Evolutionary conservation across 2,113 vertebrate genomes (phyloP), one percentile per base, ranked within the genome.

Genomic region (Cyprinodon brontotheroides): DNA sequence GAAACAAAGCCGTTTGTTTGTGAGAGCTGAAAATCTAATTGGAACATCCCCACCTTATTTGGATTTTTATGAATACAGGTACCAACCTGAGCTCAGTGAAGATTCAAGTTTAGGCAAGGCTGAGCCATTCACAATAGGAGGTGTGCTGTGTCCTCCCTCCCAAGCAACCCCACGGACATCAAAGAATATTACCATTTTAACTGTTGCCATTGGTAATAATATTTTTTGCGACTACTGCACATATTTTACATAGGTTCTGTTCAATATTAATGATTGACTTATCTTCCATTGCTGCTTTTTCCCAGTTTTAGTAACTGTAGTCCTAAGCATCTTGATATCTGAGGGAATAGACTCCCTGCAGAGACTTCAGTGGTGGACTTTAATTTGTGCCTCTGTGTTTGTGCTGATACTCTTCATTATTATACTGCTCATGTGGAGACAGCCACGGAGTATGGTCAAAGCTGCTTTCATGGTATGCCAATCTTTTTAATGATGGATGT

Each of bases 381-480:
- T 95, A 48, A 40, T 92, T 40, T 87, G 87, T 43, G 81, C 91
- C 11, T 86, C 87, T 78, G 75, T 84, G 40, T 64, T 94, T 39
- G 6, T 39, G 12, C 70, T 95, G 62, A 80, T 90, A 71, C 82
- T 95, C 22, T 68, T 94, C 60, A 41, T 94, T 48, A 39, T 11
- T 1, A 65, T 89, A 15, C 41, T 92, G 4, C 77, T 95, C 75
- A 87, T 97, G 85, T 95, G 94, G 95, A 95, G 93, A 85, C 96
- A 96, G 70, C 95, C 96, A 15, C 95, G 96, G 86, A 95, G 75
- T 77, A 22, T 0, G 64, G 75, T 84, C 39, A 94, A 86, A 80
- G 93, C 95, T 61, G 77, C 93, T 59, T 97, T 97, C 80, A 94
- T 89, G 96, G 95, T 96, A 89, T 83, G 86, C 6, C 40, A 68